Evolutionary conservation across 2,888 invertebrate genomes (phyloP), one percentile per base, ranked within the genome.

Genomic region (Cosmopolites sordidus): DNA sequence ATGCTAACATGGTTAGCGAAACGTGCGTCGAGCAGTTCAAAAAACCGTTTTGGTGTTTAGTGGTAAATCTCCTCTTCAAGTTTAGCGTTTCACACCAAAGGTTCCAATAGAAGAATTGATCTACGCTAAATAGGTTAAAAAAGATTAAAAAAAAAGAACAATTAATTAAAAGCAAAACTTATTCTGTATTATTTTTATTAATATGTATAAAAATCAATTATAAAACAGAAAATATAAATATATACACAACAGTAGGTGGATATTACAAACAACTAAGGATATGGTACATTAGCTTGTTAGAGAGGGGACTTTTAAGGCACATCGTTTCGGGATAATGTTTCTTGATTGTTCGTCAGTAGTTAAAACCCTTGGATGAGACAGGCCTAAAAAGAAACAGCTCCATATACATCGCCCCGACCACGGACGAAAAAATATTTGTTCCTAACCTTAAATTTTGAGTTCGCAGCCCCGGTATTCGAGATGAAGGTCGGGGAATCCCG

Each of bases 401-500:
- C n/a, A n/a, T n/a, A n/a, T n/a, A n/a, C n/a, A n/a, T n/a, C n/a
- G n/a, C n/a, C n/a, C n/a, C n/a, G n/a, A n/a, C n/a, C n/a, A n/a
- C n/a, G n/a, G n/a, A n/a, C n/a, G n/a, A n/a, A n/a, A n/a, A n/a
- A n/a, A n/a, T n/a, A n/a, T n/a, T n/a, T n/a, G n/a, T n/a, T n/a
- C n/a, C 14, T 16, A 62, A 64, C 64, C 63, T 63, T 54, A 56
- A 39, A 43, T 56, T 62, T 52, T 53, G 58, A 56, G 56, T 58
- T 54, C 67, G 65, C 8, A 71, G 71, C 18, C 64, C 72, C 4
- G 73, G 73, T 62, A 74, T 73, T 63, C 67, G 66, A 14, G 72
- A 72, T 40, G 64, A 62, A 27, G 73, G 72, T 60, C 72, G 65
- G 12, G 72, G 73, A 48, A 73, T 72, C 30, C 64, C 62, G 16